phyloP scores from a whole-genome alignment of 2,888 invertebrate species.

The Acronicta aceris region DNA sequence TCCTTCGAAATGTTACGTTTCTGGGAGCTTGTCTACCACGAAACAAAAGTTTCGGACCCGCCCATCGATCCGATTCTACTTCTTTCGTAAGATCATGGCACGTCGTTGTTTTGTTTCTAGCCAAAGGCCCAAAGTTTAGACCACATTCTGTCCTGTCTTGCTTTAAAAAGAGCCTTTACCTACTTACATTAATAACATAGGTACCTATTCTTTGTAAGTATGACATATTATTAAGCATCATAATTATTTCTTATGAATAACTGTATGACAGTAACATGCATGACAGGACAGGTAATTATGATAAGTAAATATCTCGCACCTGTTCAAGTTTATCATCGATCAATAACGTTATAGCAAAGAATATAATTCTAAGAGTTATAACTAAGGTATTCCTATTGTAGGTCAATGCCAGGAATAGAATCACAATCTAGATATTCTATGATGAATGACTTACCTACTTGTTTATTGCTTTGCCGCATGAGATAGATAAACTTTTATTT shows the following conservation, averaged over 20 bases:
- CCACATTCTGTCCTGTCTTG: too few species aligned
- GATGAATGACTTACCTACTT: slow-evolving; percentile 8
- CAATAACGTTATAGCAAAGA: slow-evolving; percentile 9
- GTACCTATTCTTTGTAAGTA: too few species aligned
- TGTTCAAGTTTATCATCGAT: slow-evolving; percentile 5
- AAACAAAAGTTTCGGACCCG: too few species aligned
- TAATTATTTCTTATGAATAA: background rate
- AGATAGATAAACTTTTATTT: slow-evolving; percentile 1
- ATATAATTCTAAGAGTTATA: slow-evolving; percentile 25
- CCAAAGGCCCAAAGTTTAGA: too few species aligned
- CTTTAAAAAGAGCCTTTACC: too few species aligned
- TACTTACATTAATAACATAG: too few species aligned
- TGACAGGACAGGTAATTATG: slow-evolving; percentile 22
- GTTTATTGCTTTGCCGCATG: background rate
- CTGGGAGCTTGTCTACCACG: too few species aligned
- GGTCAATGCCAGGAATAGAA: slow-evolving; percentile 32
- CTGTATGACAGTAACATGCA: background rate
- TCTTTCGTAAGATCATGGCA: too few species aligned
- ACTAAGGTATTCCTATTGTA: slow-evolving; percentile 18
- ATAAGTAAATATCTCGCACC: slow-evolving; percentile 17
- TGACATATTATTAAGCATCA: too few species aligned
- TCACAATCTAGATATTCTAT: slow-evolving; percentile 16
- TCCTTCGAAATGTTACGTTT: too few species aligned
- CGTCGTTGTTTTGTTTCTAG: too few species aligned
- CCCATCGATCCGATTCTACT: too few species aligned